phyloP scores from a whole-genome alignment of 2,113 vertebrate genomes.

The Psittacara wagleri region DNA sequence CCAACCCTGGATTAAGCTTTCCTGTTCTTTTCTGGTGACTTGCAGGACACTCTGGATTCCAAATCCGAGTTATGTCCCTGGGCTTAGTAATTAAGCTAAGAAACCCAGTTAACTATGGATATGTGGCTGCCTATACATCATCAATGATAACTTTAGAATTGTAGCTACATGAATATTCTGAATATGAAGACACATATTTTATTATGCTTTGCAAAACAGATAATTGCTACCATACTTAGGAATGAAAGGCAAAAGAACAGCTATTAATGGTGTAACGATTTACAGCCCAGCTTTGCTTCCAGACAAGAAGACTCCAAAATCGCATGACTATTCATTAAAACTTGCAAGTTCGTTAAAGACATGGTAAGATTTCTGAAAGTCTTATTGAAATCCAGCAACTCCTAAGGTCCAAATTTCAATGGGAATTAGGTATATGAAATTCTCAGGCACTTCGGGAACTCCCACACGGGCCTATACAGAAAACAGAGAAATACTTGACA shows the following conservation, averaged over 20 bases:
- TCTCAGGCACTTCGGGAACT: not conserved
- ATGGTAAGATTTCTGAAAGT: slow-evolving; percentile 18
- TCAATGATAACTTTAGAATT: slow-evolving; percentile 25
- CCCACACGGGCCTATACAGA: rapidly evolving
- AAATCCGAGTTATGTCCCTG: not conserved
- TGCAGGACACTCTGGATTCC: not conserved
- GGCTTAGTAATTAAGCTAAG: not conserved
- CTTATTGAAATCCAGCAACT: not conserved
- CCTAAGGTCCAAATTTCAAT: not conserved
- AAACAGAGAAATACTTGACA: not conserved
- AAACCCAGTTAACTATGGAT: not conserved
- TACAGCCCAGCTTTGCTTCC: slow-evolving; percentile 36
- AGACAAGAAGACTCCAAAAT: slow-evolving; percentile 53
- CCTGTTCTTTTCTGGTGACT: not conserved
- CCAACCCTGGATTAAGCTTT: not conserved
- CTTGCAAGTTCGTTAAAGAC: slow-evolving; percentile 28
- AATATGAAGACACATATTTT: slow-evolving; percentile 40
- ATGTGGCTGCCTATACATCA: not conserved
- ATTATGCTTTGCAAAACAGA: slow-evolving; percentile 50
- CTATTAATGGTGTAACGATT: slow-evolving; percentile 58
- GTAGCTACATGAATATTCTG: not conserved
- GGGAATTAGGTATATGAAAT: not conserved
- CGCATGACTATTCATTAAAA: slow-evolving; percentile 31
- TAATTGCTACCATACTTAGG: slow-evolving; percentile 53
- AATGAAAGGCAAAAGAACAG: slow-evolving; percentile 38